Conservation (phyloP, 2,113 vertebrate genomes). For the Varanus komodoensis region DNA sequence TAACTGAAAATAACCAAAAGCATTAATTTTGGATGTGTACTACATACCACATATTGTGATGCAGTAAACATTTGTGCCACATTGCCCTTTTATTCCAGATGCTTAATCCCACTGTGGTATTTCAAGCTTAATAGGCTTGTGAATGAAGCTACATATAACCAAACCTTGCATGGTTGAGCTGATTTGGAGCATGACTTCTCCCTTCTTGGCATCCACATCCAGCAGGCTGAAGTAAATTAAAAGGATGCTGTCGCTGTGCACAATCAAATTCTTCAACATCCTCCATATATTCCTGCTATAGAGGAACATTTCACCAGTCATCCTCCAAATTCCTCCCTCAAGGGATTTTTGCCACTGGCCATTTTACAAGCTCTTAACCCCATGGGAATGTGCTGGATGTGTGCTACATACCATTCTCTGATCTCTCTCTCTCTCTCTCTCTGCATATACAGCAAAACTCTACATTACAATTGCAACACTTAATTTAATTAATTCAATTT, state of each 20-base stretch:
- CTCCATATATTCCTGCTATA: background rate
- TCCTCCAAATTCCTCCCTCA: background rate
- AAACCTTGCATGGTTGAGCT: background rate
- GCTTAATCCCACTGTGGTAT: background rate
- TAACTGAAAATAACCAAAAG: background rate
- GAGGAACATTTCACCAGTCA: background rate
- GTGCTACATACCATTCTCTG: background rate
- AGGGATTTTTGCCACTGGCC: background rate
- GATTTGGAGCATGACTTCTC: background rate
- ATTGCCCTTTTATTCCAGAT: background rate
- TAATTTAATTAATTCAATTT: constrained; percentile 26
- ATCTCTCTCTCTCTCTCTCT: too few relatives aligned
- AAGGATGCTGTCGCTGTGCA: background rate
- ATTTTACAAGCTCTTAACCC: background rate
- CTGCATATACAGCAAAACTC: background rate
- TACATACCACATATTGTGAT: background rate
- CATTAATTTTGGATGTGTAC: background rate
- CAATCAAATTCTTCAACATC: background rate
- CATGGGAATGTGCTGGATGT: background rate
- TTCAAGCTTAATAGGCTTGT: background rate
- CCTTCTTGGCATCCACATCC: background rate
- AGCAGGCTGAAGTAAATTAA: background rate
- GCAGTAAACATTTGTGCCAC: background rate
- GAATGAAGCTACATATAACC: background rate
- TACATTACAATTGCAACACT: background rate